Conservation (phyloP, 2,797 vertebrate genomes). For the Chaetophractus vellerosus region DNA sequence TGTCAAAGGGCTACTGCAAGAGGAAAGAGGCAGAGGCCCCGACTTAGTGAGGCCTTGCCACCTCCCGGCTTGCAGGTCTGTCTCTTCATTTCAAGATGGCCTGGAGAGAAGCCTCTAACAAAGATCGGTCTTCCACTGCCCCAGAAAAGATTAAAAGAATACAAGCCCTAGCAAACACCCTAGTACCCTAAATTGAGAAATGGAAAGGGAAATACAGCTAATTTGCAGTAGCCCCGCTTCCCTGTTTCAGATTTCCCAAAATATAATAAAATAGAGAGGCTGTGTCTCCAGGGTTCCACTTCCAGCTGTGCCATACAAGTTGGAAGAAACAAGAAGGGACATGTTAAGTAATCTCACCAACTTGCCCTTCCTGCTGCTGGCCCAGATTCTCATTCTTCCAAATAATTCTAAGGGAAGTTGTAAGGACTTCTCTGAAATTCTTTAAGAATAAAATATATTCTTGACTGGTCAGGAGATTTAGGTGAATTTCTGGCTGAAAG, state of each 20-base stretch:
- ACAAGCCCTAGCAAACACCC: constrained; percentile 8
- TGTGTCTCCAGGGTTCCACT: constrained; percentile 48
- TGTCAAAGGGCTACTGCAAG: neutral
- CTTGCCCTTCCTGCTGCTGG: neutral
- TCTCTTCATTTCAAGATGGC: constrained; percentile 54
- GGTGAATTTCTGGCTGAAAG: constrained; percentile 31
- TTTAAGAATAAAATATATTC: constrained; percentile 41
- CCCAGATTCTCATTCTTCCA: constrained; percentile 4
- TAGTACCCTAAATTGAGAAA: neutral
- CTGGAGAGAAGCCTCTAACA: constrained; percentile 59
- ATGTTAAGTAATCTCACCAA: constrained; percentile 43
- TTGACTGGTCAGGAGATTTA: constrained; percentile 10
- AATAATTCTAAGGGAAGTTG: constrained; percentile 36
- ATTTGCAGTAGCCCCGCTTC: constrained; percentile 55
- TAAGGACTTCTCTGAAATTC: constrained; percentile 33
- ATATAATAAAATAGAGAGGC: constrained; percentile 62
- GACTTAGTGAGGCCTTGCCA: neutral
- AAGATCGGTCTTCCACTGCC: constrained; percentile 15
- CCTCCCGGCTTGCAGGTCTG: neutral
- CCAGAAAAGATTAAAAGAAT: constrained; percentile 67
- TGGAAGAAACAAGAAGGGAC: constrained; percentile 73
- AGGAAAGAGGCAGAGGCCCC: neutral
- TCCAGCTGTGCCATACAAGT: constrained; percentile 67
- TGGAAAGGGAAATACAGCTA: constrained; percentile 51
- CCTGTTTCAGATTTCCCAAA: constrained; percentile 52